phyloP scores from a whole-genome alignment of 37 sponge, comb jelly and placozoan species.

The Petrosia ficiformis region DNA sequence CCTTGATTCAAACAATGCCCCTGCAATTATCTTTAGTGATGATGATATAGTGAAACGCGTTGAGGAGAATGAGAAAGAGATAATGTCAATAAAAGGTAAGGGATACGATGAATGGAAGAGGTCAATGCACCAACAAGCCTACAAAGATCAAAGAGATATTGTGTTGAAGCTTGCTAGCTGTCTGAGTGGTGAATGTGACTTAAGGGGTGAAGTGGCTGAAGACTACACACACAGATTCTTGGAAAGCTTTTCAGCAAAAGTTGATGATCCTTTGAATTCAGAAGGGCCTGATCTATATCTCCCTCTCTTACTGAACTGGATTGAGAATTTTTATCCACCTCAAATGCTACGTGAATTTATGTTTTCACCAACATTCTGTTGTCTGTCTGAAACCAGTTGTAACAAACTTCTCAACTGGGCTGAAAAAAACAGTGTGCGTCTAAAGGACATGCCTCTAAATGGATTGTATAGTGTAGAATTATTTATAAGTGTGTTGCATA shows the following conservation, averaged over 20 bases:
- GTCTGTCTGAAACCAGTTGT: too few relatives aligned
- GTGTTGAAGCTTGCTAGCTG: constrained; percentile 33
- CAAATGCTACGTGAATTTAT: constrained; percentile 7
- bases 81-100: constrained; percentile 18
- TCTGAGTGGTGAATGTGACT: constrained; percentile 15
- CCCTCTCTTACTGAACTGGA: constrained; percentile 24
- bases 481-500: too few relatives aligned
- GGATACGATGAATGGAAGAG: constrained; percentile 36
- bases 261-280: not conserved
- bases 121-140: constrained; percentile 20
- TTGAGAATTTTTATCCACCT: constrained; percentile 20
- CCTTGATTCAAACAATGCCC: constrained; percentile 51
- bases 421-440: too few relatives aligned
- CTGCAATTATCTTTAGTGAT: constrained; percentile 1
- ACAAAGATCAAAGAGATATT: constrained; percentile 34
- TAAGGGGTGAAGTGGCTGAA: constrained; percentile 15
- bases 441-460: too few relatives aligned
- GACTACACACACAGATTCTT: not conserved
- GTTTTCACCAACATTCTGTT: too few relatives aligned
- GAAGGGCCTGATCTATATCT: constrained; percentile 7
- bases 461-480: too few relatives aligned
- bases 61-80: constrained; percentile 44
- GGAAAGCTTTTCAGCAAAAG: constrained; percentile 12
- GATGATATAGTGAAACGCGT: constrained; percentile 24
- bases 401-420: too few relatives aligned